Conservation (phyloP, 35 echinoderm and acorn worm species). For the Heliocidaris erythrogramma region DNA sequence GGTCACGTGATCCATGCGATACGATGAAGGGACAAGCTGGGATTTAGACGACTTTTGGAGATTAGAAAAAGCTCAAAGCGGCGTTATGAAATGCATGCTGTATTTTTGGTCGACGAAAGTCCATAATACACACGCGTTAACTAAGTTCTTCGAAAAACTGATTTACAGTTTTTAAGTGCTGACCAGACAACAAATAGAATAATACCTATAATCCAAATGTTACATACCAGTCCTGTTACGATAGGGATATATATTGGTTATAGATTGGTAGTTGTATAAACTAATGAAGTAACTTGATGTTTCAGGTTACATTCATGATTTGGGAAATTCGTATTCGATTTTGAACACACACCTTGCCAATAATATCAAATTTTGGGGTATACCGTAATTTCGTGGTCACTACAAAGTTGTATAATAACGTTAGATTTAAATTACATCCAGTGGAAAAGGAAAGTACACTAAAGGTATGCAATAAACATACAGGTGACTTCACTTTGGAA, state of each 20-base stretch:
- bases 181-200: neutral
- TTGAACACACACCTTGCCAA: neutral
- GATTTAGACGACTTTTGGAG: neutral
- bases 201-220: too few relatives aligned
- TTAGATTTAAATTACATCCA: too few relatives aligned
- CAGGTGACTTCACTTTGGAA: neutral
- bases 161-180: neutral
- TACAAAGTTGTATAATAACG: neutral
- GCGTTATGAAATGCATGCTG: neutral
- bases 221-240: too few relatives aligned
- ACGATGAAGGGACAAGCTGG: neutral
- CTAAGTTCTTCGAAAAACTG: neutral
- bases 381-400: neutral
- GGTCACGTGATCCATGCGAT: neutral
- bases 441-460: neutral
- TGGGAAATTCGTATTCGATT: neutral
- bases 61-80: neutral
- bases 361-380: neutral
- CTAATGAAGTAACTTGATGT: too few relatives aligned
- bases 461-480: neutral
- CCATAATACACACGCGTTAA: too few relatives aligned
- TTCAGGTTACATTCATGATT: too few relatives aligned
- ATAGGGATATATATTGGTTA: too few relatives aligned
- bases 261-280: too few relatives aligned
- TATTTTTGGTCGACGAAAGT: neutral